Conservation (phyloP, 2,797 vertebrate genomes). For the Myiotriccus ornatus region DNA sequence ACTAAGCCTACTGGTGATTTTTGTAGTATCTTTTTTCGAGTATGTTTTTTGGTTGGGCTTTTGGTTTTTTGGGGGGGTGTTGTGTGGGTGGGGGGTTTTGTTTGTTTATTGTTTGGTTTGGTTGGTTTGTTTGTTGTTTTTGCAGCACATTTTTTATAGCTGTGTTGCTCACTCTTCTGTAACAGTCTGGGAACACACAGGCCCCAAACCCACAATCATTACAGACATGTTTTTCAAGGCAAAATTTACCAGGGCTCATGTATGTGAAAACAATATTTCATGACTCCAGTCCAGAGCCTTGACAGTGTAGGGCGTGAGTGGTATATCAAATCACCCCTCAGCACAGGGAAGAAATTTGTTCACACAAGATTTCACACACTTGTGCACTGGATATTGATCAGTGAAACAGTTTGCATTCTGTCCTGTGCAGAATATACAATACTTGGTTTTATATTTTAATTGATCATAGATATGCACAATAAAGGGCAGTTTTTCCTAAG, state of each 20-base stretch:
- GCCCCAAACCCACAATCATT: background rate
- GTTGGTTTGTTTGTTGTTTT: background rate
- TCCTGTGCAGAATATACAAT: background rate
- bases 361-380: background rate
- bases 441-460: background rate
- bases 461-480: background rate
- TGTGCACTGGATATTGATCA: background rate
- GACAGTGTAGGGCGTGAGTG: rapidly evolving
- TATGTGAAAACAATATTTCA: background rate
- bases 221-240: background rate
- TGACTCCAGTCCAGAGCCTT: background rate
- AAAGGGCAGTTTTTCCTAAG: background rate
- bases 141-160: background rate
- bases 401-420: background rate
- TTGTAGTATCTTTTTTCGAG: background rate
- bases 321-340: background rate
- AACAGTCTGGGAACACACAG: background rate
- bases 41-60: background rate
- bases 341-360: background rate
- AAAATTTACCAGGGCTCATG: background rate
- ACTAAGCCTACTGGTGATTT: background rate
- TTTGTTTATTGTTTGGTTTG: background rate
- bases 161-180: background rate
- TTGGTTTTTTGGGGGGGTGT: too few relatives aligned
- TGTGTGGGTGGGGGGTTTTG: background rate